Evolutionary conservation across 2,113 vertebrate species (phyloP).

Genomic region (Tupaia tana): DNA sequence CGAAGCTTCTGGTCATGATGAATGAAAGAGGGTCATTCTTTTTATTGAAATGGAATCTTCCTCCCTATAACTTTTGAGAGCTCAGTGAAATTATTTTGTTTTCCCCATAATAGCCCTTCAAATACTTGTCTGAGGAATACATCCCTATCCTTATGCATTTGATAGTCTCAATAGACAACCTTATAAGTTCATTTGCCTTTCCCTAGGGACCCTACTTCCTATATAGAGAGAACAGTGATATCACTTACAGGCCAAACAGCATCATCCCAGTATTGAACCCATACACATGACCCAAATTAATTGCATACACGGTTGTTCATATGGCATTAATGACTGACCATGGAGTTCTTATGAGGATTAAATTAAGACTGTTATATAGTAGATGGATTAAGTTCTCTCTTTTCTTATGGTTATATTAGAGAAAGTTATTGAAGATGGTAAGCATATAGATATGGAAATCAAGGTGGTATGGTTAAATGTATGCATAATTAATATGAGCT

Average conservation of each 20-base stretch:
- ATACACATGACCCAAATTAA: background rate
- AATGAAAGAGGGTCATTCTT: background rate
- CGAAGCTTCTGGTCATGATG: background rate
- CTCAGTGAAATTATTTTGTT: background rate
- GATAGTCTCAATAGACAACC: background rate
- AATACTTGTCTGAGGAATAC: background rate
- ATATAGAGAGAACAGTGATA: background rate
- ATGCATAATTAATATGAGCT: background rate
- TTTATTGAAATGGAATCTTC: background rate
- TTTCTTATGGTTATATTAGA: background rate
- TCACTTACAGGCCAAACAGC: background rate
- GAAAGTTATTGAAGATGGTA: background rate
- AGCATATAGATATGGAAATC: background rate
- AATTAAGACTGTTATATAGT: background rate
- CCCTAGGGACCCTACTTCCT: background rate
- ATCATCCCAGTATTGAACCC: background rate
- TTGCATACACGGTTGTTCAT: background rate
- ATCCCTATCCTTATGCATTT: background rate
- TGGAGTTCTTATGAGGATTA: background rate
- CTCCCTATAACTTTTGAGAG: background rate
- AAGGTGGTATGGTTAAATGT: background rate
- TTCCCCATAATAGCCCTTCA: background rate
- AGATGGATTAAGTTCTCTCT: background rate
- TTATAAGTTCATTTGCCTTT: background rate
- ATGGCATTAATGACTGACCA: background rate